phyloP scores from a whole-genome alignment of 2,113 vertebrate species.

The Myanophis thanlyinensis region DNA sequence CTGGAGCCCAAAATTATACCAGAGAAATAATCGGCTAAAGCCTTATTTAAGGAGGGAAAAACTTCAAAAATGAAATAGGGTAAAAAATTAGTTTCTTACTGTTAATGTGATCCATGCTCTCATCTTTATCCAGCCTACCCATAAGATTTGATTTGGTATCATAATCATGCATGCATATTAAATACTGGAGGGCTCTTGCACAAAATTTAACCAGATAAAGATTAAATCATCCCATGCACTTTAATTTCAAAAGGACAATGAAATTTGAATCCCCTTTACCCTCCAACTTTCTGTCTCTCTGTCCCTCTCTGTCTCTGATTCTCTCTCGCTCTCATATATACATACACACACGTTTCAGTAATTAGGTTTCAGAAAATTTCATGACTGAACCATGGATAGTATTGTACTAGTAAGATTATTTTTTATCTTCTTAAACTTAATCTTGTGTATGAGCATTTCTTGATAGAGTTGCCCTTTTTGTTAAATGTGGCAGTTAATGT shows the following conservation, averaged over 20 bases:
- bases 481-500: background rate
- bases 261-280: background rate
- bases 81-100: slow-evolving; percentile 72
- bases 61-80: slow-evolving; percentile 61
- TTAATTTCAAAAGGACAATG: background rate
- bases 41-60: slow-evolving; percentile 26
- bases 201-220: background rate
- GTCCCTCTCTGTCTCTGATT: background rate
- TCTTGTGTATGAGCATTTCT: background rate
- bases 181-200: background rate
- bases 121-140: slow-evolving; percentile 26
- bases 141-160: slow-evolving; percentile 27
- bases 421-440: background rate
- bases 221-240: background rate
- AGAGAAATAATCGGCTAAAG: slow-evolving; percentile 60
- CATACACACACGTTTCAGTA: background rate
- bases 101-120: slow-evolving; percentile 41
- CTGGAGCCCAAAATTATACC: slow-evolving; percentile 72
- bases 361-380: background rate
- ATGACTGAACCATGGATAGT: background rate
- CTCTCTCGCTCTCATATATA: too few relatives aligned
- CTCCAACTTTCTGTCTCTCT: background rate
- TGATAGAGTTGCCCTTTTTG: background rate
- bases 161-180: slow-evolving; percentile 4
- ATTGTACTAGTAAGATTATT: background rate